Evolutionary conservation across 1,140 invertebrate species (phyloP).

Genomic region (Sitophilus oryzae): DNA sequence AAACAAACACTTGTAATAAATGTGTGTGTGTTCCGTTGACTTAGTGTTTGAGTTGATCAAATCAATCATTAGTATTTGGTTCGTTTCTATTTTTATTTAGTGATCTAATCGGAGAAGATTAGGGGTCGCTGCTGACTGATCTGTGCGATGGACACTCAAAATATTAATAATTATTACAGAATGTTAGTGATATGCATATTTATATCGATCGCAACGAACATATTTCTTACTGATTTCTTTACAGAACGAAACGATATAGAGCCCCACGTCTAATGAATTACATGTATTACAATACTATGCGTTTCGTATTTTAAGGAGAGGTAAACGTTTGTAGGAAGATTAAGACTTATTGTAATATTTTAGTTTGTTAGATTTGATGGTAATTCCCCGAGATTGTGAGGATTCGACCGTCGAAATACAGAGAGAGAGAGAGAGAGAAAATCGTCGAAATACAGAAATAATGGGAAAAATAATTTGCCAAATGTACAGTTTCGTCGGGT

Average conservation of each 20-base stretch:
- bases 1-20: constrained; percentile 15
- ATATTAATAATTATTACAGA: too few species aligned
- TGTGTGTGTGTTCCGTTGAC: constrained; percentile 21
- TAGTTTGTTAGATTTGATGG: too few species aligned
- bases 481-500: constrained; percentile 36
- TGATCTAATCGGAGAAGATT: constrained; percentile 13
- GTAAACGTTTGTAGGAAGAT: constrained; percentile 1
- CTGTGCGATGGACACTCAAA: constrained; percentile 35
- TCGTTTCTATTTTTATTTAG: too few species aligned
- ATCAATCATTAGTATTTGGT: constrained; percentile 1
- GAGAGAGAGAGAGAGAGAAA: too few species aligned
- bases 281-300: not conserved
- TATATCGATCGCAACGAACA: constrained; percentile 31
- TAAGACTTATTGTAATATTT: not conserved
- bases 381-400: too few species aligned
- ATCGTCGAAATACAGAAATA: constrained; percentile 6
- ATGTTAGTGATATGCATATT: too few species aligned
- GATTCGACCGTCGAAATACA: too few species aligned
- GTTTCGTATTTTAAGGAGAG: not conserved
- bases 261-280: constrained; percentile 13
- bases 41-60: constrained; percentile 14
- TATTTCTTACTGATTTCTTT: constrained; percentile 22
- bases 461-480: constrained; percentile 30
- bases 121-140: too few species aligned
- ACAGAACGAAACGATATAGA: not conserved